phyloP scores from a whole-genome alignment of 1,140 invertebrate species.

The Drosophila parabipectinata region DNA sequence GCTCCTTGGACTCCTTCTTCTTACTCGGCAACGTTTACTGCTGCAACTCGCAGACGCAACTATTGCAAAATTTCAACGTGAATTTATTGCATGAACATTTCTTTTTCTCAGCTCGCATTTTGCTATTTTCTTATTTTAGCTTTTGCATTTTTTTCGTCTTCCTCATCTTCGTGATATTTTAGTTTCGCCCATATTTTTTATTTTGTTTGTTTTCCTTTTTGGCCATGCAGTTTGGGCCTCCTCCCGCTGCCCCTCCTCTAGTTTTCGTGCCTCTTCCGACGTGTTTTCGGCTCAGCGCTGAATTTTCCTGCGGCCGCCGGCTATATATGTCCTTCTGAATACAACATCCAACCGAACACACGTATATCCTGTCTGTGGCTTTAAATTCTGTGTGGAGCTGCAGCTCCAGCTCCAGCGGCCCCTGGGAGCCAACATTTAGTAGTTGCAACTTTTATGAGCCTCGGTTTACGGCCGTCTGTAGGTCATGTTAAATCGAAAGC shows the following conservation, averaged over 20 bases:
- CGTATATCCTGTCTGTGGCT: conserved; percentile 16
- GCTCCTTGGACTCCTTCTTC: conserved; percentile 8
- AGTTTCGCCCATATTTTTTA: conserved; percentile 34
- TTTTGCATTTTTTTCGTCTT: conserved; percentile 44
- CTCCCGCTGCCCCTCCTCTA: neutral
- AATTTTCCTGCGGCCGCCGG: conserved; percentile 33
- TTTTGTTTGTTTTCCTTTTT: conserved; percentile 6
- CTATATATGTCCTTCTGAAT: conserved; percentile 30
- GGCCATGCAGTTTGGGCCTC: conserved; percentile 6
- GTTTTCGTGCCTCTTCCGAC: conserved; percentile 36
- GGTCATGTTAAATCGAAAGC: neutral
- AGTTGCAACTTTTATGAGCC: conserved; percentile 25
- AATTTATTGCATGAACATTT: conserved; percentile 73
- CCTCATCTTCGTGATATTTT: conserved; percentile 52
- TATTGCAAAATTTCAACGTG: conserved; percentile 74
- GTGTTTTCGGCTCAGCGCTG: conserved; percentile 19
- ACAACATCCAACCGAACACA: neutral
- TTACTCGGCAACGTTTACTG: conserved; percentile 33
- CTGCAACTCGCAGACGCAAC: conserved; percentile 61
- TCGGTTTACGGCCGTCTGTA: conserved; percentile 2
- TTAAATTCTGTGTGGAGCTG: conserved; percentile 1
- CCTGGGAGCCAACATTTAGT: conserved; percentile 33
- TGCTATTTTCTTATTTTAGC: neutral
- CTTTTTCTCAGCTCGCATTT: conserved; percentile 32
- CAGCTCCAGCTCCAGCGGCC: neutral